These are phyloP conservation scores for Yponomeuta malinellus DNA, from an alignment of 2,888 invertebrate genomes.

Conservation along the genomic window DNA sequence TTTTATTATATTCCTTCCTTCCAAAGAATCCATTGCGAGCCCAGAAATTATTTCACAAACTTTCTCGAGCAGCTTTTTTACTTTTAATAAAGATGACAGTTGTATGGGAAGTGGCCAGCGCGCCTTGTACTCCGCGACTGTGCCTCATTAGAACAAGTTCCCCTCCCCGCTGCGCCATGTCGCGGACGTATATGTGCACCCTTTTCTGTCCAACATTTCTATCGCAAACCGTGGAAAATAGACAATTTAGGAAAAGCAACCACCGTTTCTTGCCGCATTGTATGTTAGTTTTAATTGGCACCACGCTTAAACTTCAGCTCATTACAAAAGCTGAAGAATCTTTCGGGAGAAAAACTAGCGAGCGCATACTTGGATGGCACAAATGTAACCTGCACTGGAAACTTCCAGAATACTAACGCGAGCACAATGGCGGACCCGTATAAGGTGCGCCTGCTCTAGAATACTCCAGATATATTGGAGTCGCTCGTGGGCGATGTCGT, in stretches of 20 bases:
- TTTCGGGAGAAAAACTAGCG: neutral
- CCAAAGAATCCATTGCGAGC: no score
- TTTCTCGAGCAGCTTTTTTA: no score
- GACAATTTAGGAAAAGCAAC: conserved; percentile 55
- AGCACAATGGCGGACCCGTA: conserved; percentile 30
- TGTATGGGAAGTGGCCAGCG: neutral
- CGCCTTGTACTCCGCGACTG: conserved; percentile 27
- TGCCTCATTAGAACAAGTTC: conserved; percentile 51
- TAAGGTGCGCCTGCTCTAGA: conserved; percentile 40
- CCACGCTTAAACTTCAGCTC: neutral
- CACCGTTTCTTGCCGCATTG: conserved; percentile 3
- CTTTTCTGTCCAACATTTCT: conserved; percentile 64
- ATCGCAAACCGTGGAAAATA: conserved; percentile 61
- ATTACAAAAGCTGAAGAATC: neutral
- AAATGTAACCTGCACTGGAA: neutral
- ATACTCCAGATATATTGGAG: conserved; percentile 52
- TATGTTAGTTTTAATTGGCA: conserved; percentile 8
- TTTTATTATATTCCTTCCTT: no score
- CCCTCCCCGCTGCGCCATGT: conserved; percentile 30
- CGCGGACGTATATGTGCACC: conserved; percentile 39
- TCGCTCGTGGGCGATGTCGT: conserved; percentile 59
- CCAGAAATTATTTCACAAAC: no score
- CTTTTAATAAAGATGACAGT: neutral
- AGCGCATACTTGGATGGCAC: neutral
- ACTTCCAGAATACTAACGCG: neutral